phyloP scores from a whole-genome alignment of 1,140 invertebrate genomes.

The Cephus cinctus region DNA sequence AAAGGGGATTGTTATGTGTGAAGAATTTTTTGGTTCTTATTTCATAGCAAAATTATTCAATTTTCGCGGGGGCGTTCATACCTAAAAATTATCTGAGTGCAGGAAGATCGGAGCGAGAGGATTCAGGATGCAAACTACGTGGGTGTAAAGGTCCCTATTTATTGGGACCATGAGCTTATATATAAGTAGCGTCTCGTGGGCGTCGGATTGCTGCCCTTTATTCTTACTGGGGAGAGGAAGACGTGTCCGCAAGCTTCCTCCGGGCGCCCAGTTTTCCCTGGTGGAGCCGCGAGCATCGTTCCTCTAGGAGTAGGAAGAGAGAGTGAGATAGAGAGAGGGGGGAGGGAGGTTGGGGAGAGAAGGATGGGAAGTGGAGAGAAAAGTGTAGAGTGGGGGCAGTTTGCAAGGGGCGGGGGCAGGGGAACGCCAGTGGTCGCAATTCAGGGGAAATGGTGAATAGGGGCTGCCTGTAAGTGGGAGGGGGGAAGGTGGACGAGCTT shows the following conservation, averaged over 20 bases:
- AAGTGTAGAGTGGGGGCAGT: not conserved
- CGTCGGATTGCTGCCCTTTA: not conserved
- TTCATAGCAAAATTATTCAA: no score
- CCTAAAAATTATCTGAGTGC: no score
- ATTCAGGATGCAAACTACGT: no score
- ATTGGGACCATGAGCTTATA: no score
- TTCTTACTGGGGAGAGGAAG: not conserved
- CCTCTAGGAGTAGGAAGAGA: not conserved
- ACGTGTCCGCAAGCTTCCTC: not conserved
- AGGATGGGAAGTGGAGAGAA: not conserved
- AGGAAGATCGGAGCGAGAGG: no score
- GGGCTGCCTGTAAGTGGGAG: not conserved
- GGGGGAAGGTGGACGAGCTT: slow-evolving; percentile 27
- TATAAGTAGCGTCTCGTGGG: no score
- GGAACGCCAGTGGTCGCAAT: no score
- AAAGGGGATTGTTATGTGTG: no score
- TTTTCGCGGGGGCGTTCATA: no score
- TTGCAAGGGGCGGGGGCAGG: not conserved
- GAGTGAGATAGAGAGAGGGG: not conserved
- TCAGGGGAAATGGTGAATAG: no score
- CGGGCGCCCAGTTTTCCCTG: not conserved
- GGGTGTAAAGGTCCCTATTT: no score
- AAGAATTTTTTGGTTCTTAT: no score
- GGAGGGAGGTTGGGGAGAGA: not conserved
- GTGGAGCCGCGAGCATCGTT: not conserved